Base-by-base conservation (phyloP, 2,888 invertebrate genomes). In the Unio pictorum region DNA sequence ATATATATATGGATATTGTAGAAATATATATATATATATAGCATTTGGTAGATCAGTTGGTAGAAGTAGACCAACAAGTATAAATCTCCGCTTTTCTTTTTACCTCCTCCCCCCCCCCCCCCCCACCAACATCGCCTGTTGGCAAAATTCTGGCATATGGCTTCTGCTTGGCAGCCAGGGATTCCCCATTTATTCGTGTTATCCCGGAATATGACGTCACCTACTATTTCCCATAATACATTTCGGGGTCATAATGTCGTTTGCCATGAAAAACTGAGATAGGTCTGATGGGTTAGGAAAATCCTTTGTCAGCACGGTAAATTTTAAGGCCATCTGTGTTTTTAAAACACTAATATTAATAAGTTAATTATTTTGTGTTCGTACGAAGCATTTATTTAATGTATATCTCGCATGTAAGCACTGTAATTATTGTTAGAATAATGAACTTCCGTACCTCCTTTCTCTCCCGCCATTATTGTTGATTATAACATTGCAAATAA, bases 251-350 rank as follows among this genome's bases (percentile, higher is more conserved):
- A 84, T 84, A 82, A 84, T 85, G 84, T 81, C 83, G 74, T 75
- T 75, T 81, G 80, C 80, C 76, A 78, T 78, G 79, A 69, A 45
- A 45, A 45, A 74, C 74, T 72, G 79, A 79, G 69, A 76, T 68
- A 75, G 72, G 73, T 71, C 74, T 71, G 73, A 74, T 77, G 78
- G 79, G 79, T 79, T 75, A 73, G 74, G 71, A 76, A 71, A 78
- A 85, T 85, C 85, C 78, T 78, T 81, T 77, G 78, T 77, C 84
- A 86, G 85, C 85, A 71, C 78, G 83, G 84, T 84, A 76, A 72
- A 78, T 71, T 68, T 69, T 55, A 20, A 34, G 18, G 61, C 59
- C 63, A 64, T 64, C 62, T 45, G 45, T 15, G 45, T 45, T 45
- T 45, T 11, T 11, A 45, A 45, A 58, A 58, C 58, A 23, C 11